Percentiles rank a stretch among this genome's conserved stretches.
Conservation (phyloP, 2,113 vertebrate genomes). For the Colistium nudipinnis region DNA sequence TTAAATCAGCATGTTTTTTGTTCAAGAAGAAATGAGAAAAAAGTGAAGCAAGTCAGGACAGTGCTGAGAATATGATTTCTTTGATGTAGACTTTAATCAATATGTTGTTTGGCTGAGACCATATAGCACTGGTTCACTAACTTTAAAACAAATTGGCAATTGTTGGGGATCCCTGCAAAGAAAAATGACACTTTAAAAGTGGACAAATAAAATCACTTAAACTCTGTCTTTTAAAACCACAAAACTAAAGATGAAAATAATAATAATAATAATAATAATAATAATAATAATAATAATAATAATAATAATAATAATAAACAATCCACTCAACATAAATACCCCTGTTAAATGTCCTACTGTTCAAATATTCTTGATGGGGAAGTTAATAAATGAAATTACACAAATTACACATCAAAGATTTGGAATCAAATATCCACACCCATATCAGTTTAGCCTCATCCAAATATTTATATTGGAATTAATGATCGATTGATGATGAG, state of each 20-base stretch:
- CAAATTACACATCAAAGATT: not conserved
- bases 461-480: not conserved
- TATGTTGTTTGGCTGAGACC: not conserved
- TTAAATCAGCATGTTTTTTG: conserved; percentile 51
- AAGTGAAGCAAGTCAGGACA: conserved; percentile 26
- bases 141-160: conserved; percentile 12
- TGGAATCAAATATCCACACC: not conserved
- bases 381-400: not conserved
- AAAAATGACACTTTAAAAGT: no score
- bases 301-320: not conserved
- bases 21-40: conserved; percentile 19
- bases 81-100: conserved; percentile 34
- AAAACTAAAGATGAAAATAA: no score
- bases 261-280: no score
- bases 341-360: not conserved
- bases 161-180: not conserved
- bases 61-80: conserved; percentile 42
- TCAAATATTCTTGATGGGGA: not conserved
- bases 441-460: not conserved
- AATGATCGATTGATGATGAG: no score
- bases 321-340: not conserved
- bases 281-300: no score
- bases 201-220: no score
- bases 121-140: not conserved
- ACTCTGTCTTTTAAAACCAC: no score